Conservation (phyloP, 2,113 vertebrate genomes). For the Glareola pratincola region DNA sequence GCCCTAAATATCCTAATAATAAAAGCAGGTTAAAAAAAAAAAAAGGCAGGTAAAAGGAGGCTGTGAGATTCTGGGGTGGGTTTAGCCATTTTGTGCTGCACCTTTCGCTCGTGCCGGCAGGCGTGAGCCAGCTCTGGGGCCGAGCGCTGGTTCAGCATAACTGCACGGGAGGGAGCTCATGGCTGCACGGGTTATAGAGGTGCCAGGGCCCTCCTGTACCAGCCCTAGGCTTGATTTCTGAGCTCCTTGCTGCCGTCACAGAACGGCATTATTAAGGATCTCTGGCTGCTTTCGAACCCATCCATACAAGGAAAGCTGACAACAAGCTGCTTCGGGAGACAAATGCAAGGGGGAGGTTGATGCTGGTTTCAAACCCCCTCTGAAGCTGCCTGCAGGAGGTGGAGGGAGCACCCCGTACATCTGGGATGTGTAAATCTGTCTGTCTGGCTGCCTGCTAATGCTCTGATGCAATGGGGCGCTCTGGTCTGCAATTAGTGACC, state of each 20-base stretch:
- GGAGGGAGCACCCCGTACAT: not conserved
- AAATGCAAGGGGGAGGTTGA: not conserved
- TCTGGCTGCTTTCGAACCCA: not conserved
- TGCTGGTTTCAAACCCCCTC: not conserved
- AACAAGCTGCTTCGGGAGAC: rapidly evolving
- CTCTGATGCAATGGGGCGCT: not conserved
- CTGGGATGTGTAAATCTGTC: not conserved
- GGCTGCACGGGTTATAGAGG: rapidly evolving
- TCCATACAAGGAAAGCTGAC: not conserved
- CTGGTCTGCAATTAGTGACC: not conserved
- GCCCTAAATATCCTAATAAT: not conserved
- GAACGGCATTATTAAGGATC: not conserved
- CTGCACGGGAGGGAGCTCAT: not conserved
- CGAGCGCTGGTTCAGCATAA: not conserved
- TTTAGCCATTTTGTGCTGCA: not conserved
- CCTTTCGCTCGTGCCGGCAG: rapidly evolving
- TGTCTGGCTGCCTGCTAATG: not conserved
- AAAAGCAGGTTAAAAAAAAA: not conserved
- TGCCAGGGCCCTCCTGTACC: not conserved
- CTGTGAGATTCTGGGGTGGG: not conserved
- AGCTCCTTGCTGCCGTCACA: not conserved
- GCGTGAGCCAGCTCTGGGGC: not conserved
- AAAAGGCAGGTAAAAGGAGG: not conserved
- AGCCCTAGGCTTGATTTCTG: not conserved
- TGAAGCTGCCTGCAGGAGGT: not conserved